Conservation (phyloP, 2,888 invertebrate species). For the Hemaris fuciformis region DNA sequence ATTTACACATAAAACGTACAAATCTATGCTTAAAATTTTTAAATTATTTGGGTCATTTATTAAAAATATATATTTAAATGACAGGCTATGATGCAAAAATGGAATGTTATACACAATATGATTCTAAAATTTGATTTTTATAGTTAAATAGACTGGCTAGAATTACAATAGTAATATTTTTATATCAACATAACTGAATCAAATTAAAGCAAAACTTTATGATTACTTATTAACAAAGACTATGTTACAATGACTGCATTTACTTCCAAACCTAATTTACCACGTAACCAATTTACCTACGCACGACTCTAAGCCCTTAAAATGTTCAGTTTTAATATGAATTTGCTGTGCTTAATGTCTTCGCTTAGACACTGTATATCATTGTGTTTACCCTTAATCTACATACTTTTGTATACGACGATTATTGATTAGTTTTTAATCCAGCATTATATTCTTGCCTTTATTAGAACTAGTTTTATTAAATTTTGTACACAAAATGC, state of each 20-base stretch:
- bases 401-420: conserved; percentile 32
- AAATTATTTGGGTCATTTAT: neutral
- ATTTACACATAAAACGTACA: conserved; percentile 1
- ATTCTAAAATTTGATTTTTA: neutral
- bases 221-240: no score
- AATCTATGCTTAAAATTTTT: neutral
- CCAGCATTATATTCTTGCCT: conserved; percentile 12
- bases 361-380: neutral
- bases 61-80: neutral
- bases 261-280: neutral
- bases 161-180: neutral
- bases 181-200: neutral
- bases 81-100: neutral
- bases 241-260: neutral
- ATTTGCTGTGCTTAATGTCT: conserved; percentile 10
- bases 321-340: neutral
- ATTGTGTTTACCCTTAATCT: neutral
- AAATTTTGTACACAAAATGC: conserved; percentile 12
- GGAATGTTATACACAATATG: neutral
- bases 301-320: neutral
- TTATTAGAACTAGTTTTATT: conserved; percentile 13
- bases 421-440: conserved; percentile 23
- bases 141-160: neutral
- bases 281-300: no score
- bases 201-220: neutral